phyloP scores from a whole-genome alignment of 1,140 invertebrate species.

The Drosophila nigrodunni region DNA sequence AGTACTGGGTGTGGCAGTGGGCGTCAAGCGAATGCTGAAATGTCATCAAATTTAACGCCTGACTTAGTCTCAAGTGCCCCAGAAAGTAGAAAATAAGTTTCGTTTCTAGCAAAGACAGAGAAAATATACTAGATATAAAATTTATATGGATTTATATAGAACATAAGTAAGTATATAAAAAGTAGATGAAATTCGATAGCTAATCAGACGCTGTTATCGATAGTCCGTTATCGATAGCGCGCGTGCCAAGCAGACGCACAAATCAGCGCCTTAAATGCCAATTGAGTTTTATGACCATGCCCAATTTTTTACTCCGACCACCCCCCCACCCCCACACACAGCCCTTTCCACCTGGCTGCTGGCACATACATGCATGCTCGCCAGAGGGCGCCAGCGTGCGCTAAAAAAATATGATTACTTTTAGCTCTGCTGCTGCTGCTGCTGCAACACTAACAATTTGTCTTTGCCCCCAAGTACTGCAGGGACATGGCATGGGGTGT shows the following conservation, averaged over 20 bases:
- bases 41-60: constrained; percentile 74
- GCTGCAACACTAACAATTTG: constrained; percentile 66
- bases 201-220: constrained; percentile 52
- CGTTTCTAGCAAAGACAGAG: background rate
- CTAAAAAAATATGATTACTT: constrained; percentile 65
- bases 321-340: too few species aligned
- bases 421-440: constrained; percentile 9
- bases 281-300: constrained; percentile 66
- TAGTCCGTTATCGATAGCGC: constrained; percentile 42
- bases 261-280: constrained; percentile 74
- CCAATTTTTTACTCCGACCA: too few species aligned
- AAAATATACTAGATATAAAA: background rate
- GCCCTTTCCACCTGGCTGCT: background rate
- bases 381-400: constrained; percentile 52
- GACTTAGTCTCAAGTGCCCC: constrained; percentile 65
- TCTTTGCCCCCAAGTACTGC: constrained; percentile 27
- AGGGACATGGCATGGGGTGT: background rate
- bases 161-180: background rate
- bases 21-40: constrained; percentile 59
- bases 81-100: constrained; percentile 19
- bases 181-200: constrained; percentile 40
- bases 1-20: constrained; percentile 4
- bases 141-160: constrained; percentile 32
- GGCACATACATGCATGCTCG: background rate
- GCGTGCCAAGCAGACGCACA: constrained; percentile 46